These are phyloP conservation scores for Drosophila borborema DNA, from an alignment of 2,888 invertebrate genomes.

Conservation along the genomic window DNA sequence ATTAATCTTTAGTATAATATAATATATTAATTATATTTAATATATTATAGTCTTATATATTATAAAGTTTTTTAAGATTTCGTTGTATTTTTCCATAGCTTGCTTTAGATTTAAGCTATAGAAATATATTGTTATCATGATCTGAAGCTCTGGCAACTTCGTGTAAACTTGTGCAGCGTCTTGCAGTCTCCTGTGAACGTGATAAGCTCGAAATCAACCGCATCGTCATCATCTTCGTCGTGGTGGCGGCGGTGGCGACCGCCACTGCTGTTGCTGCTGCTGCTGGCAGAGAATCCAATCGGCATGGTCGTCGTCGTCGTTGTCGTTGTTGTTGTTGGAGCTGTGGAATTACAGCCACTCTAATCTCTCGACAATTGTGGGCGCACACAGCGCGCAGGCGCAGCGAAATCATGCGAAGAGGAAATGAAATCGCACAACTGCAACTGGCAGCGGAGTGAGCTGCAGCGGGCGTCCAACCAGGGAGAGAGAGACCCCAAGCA, in stretches of 20 bases:
- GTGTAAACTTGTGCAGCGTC: conserved; percentile 72
- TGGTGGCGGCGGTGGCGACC: conserved; percentile 42
- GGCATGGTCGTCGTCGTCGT: conserved; percentile 42
- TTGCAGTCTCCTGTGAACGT: conserved; percentile 74
- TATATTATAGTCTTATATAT: not conserved
- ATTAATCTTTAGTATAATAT: not conserved
- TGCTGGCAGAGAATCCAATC: conserved; percentile 59
- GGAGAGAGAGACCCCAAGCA: conserved; percentile 83
- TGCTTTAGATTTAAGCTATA: not conserved
- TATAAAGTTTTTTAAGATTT: not conserved
- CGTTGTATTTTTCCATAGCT: not conserved
- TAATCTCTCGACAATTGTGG: conserved; percentile 81
- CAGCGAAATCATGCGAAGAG: conserved; percentile 74
- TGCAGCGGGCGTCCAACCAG: conserved; percentile 12
- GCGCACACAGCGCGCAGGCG: conserved; percentile 63
- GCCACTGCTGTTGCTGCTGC: conserved; percentile 18
- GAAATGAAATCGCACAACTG: conserved; percentile 73
- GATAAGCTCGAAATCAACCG: conserved; percentile 77
- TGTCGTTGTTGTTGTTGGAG: conserved; percentile 32
- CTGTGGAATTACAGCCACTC: conserved; percentile 75
- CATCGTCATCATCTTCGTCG: conserved; percentile 58
- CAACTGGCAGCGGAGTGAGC: conserved; percentile 13
- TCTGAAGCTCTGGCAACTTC: conserved; percentile 23
- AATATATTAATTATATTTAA: too few species aligned
- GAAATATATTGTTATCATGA: conserved; percentile 5